Evolutionary conservation across 2,113 vertebrate species (phyloP).

Genomic region (Ceyx cyanopectus): DNA sequence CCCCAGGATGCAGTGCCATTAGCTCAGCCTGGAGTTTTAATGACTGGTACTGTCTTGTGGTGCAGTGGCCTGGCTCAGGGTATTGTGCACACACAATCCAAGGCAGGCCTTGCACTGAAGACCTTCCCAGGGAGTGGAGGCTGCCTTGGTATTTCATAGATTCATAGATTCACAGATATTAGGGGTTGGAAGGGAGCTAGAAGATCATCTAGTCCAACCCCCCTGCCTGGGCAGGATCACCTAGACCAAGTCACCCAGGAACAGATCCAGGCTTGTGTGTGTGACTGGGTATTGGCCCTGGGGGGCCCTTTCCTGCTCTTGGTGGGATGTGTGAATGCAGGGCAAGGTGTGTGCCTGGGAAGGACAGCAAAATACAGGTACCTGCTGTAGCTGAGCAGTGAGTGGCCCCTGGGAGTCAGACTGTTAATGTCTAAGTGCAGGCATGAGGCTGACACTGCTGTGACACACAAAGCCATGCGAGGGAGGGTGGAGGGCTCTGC

Average conservation of each 20-base stretch:
- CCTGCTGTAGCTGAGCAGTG: background rate
- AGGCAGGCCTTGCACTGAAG: background rate
- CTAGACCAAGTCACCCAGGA: no score
- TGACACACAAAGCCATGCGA: background rate
- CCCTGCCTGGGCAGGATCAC: no score
- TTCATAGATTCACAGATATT: background rate
- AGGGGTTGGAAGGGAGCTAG: no score
- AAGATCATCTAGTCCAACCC: no score
- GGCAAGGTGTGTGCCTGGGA: background rate
- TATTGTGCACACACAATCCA: background rate
- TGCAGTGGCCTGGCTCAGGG: background rate
- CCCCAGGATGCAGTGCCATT: background rate
- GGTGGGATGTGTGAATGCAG: fast-evolving
- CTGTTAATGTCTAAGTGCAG: background rate
- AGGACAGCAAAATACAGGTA: background rate
- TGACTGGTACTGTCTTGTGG: no score
- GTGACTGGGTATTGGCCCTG: background rate
- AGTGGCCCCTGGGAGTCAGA: background rate
- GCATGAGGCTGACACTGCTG: background rate
- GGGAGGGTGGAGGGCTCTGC: background rate
- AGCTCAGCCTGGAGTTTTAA: background rate
- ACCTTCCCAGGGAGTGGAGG: background rate
- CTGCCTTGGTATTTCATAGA: background rate
- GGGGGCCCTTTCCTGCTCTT: background rate
- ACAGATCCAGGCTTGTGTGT: background rate